A percentile compares a stretch with the other conserved stretches of the same genome.
Evolutionary conservation across 2,113 vertebrate genomes (phyloP).

Genomic region (Mola mola): DNA sequence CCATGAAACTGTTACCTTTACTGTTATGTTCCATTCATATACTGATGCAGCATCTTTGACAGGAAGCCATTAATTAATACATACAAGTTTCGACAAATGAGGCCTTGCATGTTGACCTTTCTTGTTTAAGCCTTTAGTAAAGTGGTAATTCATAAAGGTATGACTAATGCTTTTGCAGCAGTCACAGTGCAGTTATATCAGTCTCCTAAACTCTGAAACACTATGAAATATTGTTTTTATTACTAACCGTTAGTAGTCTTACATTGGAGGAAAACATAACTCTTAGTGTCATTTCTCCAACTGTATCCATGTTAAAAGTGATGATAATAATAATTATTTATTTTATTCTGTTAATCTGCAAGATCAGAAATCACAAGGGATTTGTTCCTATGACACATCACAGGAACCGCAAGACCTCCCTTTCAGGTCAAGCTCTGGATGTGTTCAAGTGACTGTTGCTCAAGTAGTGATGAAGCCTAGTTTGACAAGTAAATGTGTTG

Average conservation of each 20-base stretch:
- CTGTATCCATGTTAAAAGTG: too few relatives aligned
- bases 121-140: background rate
- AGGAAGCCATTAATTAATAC: too few relatives aligned
- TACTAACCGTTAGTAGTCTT: too few relatives aligned
- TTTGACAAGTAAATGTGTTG: background rate
- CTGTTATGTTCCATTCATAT: too few relatives aligned
- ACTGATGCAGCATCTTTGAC: too few relatives aligned
- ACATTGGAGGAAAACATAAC: background rate
- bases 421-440: background rate
- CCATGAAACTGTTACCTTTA: too few relatives aligned
- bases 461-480: too few relatives aligned
- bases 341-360: background rate
- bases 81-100: too few relatives aligned
- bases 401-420: background rate
- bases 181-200: background rate
- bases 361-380: background rate
- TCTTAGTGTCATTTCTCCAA: background rate
- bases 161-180: background rate
- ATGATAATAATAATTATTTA: background rate
- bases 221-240: too few relatives aligned
- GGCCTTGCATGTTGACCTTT: too few relatives aligned
- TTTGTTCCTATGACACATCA: background rate
- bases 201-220: too few relatives aligned
- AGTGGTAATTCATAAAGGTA: background rate
- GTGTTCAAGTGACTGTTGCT: background rate